Conservation (phyloP, 2,797 vertebrate genomes). For the Geotrypetes seraphini region DNA sequence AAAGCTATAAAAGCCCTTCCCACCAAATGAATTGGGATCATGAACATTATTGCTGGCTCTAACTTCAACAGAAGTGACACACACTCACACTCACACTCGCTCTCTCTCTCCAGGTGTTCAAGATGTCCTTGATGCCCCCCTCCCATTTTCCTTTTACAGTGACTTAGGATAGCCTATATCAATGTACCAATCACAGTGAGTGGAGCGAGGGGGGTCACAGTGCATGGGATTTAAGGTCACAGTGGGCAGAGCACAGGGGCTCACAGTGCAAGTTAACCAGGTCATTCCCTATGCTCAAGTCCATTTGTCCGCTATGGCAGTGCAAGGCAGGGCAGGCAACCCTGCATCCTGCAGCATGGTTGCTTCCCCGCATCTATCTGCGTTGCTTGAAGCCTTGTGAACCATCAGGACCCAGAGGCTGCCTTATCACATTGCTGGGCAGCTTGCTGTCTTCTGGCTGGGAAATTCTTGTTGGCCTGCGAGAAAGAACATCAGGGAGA, state of each 20-base stretch:
- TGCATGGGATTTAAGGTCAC: constrained; percentile 70
- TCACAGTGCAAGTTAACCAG: constrained; percentile 60
- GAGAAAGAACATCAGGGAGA: constrained; percentile 2
- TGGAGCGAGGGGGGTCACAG: constrained; percentile 50
- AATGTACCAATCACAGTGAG: constrained; percentile 53
- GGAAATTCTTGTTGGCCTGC: constrained; percentile 58
- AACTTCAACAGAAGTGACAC: constrained; percentile 34
- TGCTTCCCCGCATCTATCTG: constrained; percentile 67
- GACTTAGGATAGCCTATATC: constrained; percentile 36
- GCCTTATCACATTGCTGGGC: constrained; percentile 80
- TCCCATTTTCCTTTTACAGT: constrained; percentile 19
- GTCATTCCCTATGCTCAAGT: constrained; percentile 48
- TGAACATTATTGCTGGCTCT: constrained; percentile 53
- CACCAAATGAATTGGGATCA: constrained; percentile 31
- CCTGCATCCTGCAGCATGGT: constrained; percentile 27
- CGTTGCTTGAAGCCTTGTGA: constrained; percentile 89
- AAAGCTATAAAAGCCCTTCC: constrained; percentile 9
- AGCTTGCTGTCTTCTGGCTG: constrained; percentile 74
- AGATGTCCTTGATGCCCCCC: constrained; percentile 15
- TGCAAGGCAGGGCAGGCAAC: constrained; percentile 7
- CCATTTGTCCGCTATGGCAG: constrained; percentile 40
- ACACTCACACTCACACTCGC: not conserved
- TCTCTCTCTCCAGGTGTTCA: constrained; percentile 16
- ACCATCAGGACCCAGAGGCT: constrained; percentile 81
- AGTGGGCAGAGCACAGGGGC: constrained; percentile 72